Percentiles rank a stretch among this genome's conserved stretches.
These are phyloP conservation scores for Apamea sordens DNA, from an alignment of 2,888 invertebrate species.

Conservation along the genomic window DNA sequence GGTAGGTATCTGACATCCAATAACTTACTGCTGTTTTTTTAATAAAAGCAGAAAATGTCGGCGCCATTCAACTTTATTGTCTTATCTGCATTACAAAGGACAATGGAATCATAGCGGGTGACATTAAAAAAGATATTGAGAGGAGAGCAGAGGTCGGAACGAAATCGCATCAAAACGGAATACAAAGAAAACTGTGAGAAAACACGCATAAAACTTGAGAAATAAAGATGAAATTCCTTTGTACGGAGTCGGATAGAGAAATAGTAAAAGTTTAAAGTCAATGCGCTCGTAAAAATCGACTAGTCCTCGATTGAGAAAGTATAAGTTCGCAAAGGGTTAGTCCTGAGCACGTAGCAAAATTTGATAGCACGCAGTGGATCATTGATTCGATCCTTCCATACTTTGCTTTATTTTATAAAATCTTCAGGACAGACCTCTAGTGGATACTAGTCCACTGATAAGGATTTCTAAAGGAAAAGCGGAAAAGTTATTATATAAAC, in stretches of 20 bases:
- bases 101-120: constrained; percentile 39
- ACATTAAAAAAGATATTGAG: constrained; percentile 45
- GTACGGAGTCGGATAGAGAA: constrained; percentile 21
- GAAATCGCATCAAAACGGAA: constrained; percentile 33
- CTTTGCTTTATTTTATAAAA: not conserved
- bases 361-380: constrained; percentile 24
- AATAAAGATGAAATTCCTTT: constrained; percentile 56
- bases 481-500: not conserved
- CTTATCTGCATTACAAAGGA: constrained; percentile 47
- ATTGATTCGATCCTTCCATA: constrained; percentile 1
- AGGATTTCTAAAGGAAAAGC: not conserved
- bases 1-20: not conserved
- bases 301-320: constrained; percentile 45
- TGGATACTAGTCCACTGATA: not conserved
- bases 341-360: constrained; percentile 27
- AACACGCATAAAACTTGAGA: constrained; percentile 27
- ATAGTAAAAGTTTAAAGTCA: constrained; percentile 66
- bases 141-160: constrained; percentile 27
- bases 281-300: constrained; percentile 60
- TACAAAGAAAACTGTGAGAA: constrained; percentile 40
- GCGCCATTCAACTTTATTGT: constrained; percentile 29
- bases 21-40: constrained; percentile 17
- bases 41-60: constrained; percentile 29
- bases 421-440: not conserved
- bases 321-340: constrained; percentile 47